These are phyloP conservation scores for Eristalinus sepulchralis DNA, from an alignment of 2,888 invertebrate genomes.

Conservation along the genomic window DNA sequence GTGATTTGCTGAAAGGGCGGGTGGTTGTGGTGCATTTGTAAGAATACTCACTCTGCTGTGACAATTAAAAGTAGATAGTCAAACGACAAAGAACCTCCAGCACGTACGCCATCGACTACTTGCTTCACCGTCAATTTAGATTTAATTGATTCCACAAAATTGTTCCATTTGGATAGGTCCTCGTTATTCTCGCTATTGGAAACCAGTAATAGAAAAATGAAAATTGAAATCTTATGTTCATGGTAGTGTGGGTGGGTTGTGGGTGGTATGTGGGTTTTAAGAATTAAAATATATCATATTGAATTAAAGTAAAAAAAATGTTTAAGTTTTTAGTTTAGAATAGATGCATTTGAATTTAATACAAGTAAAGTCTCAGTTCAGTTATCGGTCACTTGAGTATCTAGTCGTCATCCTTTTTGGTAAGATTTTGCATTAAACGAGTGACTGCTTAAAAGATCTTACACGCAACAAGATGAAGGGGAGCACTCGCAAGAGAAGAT, in stretches of 20 bases:
- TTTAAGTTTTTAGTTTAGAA: too few relatives aligned
- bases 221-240: constrained; percentile 5
- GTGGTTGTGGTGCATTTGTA: not conserved
- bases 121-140: constrained; percentile 91
- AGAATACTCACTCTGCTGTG: constrained; percentile 89
- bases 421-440: too few relatives aligned
- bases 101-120: constrained; percentile 88
- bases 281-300: too few relatives aligned
- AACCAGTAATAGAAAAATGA: not conserved
- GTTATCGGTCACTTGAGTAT: too few relatives aligned
- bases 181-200: constrained; percentile 75
- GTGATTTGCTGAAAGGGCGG: not conserved
- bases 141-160: constrained; percentile 88
- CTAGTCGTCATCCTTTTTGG: too few relatives aligned
- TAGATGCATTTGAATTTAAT: too few relatives aligned
- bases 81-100: constrained; percentile 90
- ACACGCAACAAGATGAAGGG: too few relatives aligned
- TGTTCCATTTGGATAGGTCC: constrained; percentile 85
- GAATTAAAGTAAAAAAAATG: too few relatives aligned
- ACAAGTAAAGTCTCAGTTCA: too few relatives aligned
- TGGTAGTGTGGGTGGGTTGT: not conserved
- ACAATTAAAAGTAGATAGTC: constrained; percentile 90
- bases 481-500: too few relatives aligned
- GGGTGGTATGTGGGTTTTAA: too few relatives aligned
- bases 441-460: too few relatives aligned